Evolutionary conservation across 1,140 invertebrate genomes (phyloP), one percentile per base, ranked within the genome.

Genomic region (Zaprionus ornatus): DNA sequence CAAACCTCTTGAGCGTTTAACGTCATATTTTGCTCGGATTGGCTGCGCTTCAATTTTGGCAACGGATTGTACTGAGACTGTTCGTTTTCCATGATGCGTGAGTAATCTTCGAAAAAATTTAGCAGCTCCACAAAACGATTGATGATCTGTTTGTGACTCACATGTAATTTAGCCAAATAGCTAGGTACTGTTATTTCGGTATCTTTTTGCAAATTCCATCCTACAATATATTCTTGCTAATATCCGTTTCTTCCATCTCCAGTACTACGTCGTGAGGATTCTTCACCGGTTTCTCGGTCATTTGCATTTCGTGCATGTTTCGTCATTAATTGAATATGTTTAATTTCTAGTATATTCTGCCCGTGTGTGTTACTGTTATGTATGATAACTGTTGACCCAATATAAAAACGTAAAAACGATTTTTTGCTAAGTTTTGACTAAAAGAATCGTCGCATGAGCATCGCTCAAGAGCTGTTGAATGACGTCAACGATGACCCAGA

Each of bases 71-170:
- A 21, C 9, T 67, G 60, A 9, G 54, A 42, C 29, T 74, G 42
- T 17, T 74, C 72, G 25, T 1, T 77, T 5, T 74, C 52, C 10
- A 85, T 42, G 19, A 85, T 60, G 19, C 64, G 68, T 7, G 72
- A 62, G 50, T 90, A 86, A 15, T 65, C 67, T 25, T 90, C 85
- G 7, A 90, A 79, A 5, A 90, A 45, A 21, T 68, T 72, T 2
- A 88, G 65, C 10, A 88, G 75, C 15, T 88, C 85, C 1, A 48
- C 48, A 42, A 88, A 88, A 6, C 82, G 73, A 32, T 82, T 63
- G 5, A 48, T 75, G n/a, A 88, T 88, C 17, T 79, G 75, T 13
- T 66, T 74, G 56, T 90, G 81, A 17, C 68, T 88, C 3, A 81
- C 40, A 6, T 88, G 77, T 12, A 80, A 40, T 10, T 83, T 72